Percentiles rank a stretch among this genome's conserved stretches.
phyloP scores from a whole-genome alignment of 2,888 invertebrate species.

The Drosophila ochracea region DNA sequence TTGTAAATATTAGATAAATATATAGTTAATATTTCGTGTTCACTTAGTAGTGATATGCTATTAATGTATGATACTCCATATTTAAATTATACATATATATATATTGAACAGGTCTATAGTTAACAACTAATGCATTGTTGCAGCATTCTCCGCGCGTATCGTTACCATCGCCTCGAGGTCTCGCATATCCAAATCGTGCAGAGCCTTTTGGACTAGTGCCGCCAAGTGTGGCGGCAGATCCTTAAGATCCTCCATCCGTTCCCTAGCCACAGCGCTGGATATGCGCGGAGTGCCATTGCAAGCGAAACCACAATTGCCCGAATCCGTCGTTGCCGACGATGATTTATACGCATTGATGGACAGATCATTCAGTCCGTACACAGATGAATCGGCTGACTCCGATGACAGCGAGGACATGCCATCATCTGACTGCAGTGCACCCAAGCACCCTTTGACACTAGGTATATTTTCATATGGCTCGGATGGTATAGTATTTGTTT shows the following conservation, averaged over 20 bases:
- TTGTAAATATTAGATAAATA: slow-evolving; percentile 38
- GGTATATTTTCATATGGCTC: slow-evolving; percentile 77
- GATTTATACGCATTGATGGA: slow-evolving; percentile 76
- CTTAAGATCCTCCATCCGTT: slow-evolving; percentile 85
- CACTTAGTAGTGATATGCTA: slow-evolving; percentile 30
- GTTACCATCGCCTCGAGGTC: slow-evolving; percentile 83
- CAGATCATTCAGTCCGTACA: slow-evolving; percentile 80
- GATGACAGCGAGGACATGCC: slow-evolving; percentile 83
- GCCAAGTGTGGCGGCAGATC: slow-evolving; percentile 88
- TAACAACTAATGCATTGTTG: slow-evolving; percentile 38
- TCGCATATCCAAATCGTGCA: slow-evolving; percentile 85
- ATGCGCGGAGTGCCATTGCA: slow-evolving; percentile 63
- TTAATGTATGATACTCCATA: slow-evolving; percentile 7
- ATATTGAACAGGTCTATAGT: slow-evolving; percentile 34
- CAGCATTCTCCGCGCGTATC: slow-evolving; percentile 58
- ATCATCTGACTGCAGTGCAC: slow-evolving; percentile 76
- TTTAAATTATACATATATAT: slow-evolving; percentile 22
- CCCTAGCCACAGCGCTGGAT: slow-evolving; percentile 81
- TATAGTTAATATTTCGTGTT: slow-evolving; percentile 34
- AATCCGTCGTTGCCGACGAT: slow-evolving; percentile 78
- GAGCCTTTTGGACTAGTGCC: slow-evolving; percentile 87
- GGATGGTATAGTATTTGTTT: slow-evolving; percentile 76
- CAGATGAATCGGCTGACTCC: slow-evolving; percentile 84
- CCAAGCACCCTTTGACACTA: slow-evolving; percentile 58
- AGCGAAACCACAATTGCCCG: slow-evolving; percentile 65